Base-by-base conservation (phyloP, 30 jellyfish, hydroid and myxozoan species). In the Morbakka virulenta region DNA sequence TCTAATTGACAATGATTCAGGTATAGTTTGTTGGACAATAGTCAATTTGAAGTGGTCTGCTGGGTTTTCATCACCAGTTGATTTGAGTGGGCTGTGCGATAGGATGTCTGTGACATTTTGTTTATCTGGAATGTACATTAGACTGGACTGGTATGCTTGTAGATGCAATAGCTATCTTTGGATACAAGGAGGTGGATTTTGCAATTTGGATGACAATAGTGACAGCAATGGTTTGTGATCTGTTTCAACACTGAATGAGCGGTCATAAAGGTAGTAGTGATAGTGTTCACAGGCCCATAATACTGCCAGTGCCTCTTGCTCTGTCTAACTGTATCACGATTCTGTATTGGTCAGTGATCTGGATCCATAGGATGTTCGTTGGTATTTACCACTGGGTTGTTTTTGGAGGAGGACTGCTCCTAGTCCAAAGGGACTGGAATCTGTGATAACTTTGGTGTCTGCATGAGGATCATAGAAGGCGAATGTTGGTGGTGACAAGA, bases 191-290 rank as follows among this genome's bases (percentile, higher is more conserved):
- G n/a, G n/a, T n/a, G n/a, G n/a, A n/a, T n/a, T n/a, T n/a, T n/a
- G n/a, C n/a, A n/a, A n/a, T n/a, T n/a, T n/a, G n/a, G n/a, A n/a
- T n/a, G n/a, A n/a, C n/a, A n/a, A n/a, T n/a, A n/a, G n/a, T n/a
- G n/a, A n/a, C n/a, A n/a, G n/a, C 57, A 41, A 66, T 23, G 83
- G 91, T 27, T 72, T 80, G 88, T 80, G 91, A 48, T 69, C 91
- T 27, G 69, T 69, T 62, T 68, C 25, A 28, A 80, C 50, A 6
- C 84, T 80, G 31, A 79, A 65, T 13, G 36, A 27, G 22, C 67
- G 4, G 63, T 33, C 91, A 17, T 22, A 69, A 4, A 80, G 12
- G 52, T 67, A 80, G 32, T 70, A 36, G 76, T 80, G 76, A 48
- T 68, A 80, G 27, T 80, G 87, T 36, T 78, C 50, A 32, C 53